Conservation (phyloP, 2,888 invertebrate species). For the Notodonta dromedarius region DNA sequence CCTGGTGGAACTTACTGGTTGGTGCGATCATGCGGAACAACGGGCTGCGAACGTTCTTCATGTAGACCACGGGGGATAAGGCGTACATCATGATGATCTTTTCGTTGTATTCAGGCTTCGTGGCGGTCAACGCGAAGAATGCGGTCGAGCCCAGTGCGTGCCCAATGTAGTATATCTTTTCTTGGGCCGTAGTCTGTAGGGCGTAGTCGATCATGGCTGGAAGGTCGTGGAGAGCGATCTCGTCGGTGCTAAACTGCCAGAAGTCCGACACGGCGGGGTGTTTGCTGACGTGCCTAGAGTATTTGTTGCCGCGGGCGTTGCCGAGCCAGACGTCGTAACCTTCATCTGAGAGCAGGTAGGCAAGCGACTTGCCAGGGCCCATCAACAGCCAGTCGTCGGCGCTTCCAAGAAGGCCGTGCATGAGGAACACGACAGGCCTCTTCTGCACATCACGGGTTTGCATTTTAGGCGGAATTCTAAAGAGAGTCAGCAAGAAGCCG, state of each 20-base stretch:
- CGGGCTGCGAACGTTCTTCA: constrained; percentile 71
- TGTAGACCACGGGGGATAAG: constrained; percentile 74
- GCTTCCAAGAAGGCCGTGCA: constrained; percentile 87
- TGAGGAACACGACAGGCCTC: constrained; percentile 78
- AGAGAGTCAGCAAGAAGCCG: constrained; percentile 71
- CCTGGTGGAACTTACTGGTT: constrained; percentile 55
- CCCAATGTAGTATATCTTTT: constrained; percentile 71
- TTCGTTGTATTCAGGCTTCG: constrained; percentile 66
- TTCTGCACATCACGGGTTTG: constrained; percentile 44
- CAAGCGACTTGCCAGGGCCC: constrained; percentile 81
- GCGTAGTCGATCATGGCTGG: constrained; percentile 75
- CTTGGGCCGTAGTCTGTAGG: constrained; percentile 56
- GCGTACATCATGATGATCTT: constrained; percentile 73
- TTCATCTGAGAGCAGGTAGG: constrained; percentile 67
- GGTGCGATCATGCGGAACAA: constrained; percentile 71
- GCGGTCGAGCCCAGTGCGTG: constrained; percentile 66
- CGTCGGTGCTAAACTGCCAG: constrained; percentile 76
- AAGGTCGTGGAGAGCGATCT: constrained; percentile 71
- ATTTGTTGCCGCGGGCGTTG: constrained; percentile 73
- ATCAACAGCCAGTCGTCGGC: constrained; percentile 88
- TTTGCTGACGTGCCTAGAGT: constrained; percentile 69
- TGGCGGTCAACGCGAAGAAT: constrained; percentile 66
- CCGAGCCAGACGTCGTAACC: constrained; percentile 79
- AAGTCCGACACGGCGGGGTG: constrained; percentile 65
- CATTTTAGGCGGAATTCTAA: constrained; percentile 68